Conservation (phyloP, 1,140 invertebrate genomes). For the Diploscapter pachys region DNA sequence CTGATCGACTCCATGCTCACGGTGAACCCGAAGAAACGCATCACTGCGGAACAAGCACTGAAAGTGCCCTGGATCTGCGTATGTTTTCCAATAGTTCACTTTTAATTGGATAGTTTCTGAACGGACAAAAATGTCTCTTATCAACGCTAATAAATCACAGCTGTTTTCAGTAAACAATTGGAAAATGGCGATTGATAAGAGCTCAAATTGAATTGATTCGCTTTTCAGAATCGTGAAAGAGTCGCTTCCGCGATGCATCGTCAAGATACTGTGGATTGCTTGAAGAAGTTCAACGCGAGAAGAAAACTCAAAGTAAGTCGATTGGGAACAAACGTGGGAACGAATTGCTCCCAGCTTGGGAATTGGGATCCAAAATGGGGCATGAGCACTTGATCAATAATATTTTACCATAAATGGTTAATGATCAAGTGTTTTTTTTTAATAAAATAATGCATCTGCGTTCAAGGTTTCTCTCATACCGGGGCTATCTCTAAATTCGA, state of each 20-base stretch:
- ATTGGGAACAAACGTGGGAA: background rate
- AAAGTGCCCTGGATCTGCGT: conserved; percentile 99
- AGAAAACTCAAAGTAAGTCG: conserved; percentile 85
- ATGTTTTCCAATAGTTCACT: conserved; percentile 57
- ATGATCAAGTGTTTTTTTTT: too few relatives aligned
- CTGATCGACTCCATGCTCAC: conserved; percentile 99
- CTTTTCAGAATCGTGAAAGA: conserved; percentile 87
- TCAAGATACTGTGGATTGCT: conserved; percentile 99
- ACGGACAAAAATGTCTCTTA: too few relatives aligned
- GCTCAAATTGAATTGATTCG: conserved; percentile 2
- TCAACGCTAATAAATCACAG: background rate
- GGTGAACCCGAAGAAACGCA: conserved; percentile 94
- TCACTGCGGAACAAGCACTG: conserved; percentile 92
- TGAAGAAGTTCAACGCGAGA: conserved; percentile 99
- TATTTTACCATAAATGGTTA: too few relatives aligned
- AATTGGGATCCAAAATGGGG: too few relatives aligned
- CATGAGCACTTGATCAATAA: too few relatives aligned
- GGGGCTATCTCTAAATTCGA: too few relatives aligned
- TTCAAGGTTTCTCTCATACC: too few relatives aligned
- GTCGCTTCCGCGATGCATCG: conserved; percentile 96
- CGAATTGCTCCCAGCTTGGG: too few relatives aligned
- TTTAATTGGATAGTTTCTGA: background rate
- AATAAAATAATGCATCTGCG: too few relatives aligned
- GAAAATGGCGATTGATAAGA: too few relatives aligned
- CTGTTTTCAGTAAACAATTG: too few relatives aligned